phyloP scores from a whole-genome alignment of 2,888 invertebrate genomes.

The Lasioglossum figueresi region DNA sequence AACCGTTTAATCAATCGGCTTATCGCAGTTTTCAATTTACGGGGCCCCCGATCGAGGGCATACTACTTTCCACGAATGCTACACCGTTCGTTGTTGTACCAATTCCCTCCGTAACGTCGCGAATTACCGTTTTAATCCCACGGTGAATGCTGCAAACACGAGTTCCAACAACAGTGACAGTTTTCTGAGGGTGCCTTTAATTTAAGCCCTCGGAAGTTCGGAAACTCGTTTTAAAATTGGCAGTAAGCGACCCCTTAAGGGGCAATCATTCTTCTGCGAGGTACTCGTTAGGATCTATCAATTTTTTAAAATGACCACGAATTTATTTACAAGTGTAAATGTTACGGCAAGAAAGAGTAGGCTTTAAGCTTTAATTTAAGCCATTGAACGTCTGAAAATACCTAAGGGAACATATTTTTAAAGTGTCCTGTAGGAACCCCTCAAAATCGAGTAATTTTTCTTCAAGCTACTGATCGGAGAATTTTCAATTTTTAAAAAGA shows the following conservation, averaged over 20 bases:
- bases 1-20: constrained; percentile 4
- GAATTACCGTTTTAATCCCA: not conserved
- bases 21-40: not conserved
- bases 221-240: too few species aligned
- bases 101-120: not conserved
- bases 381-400: rapidly evolving
- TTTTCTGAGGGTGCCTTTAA: not conserved
- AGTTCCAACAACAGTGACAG: too few species aligned
- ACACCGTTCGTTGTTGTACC: not conserved
- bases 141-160: too few species aligned
- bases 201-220: not conserved
- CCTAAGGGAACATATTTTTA: too few species aligned
- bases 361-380: not conserved
- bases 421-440: too few species aligned
- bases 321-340: not conserved
- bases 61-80: not conserved
- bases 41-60: not conserved
- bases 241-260: too few species aligned
- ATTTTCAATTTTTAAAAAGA: too few species aligned
- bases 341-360: too few species aligned
- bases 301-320: not conserved
- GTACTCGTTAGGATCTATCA: not conserved
- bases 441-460: too few species aligned
- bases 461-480: too few species aligned
- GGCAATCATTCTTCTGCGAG: not conserved